Evolutionary conservation across 2,797 vertebrate species (phyloP), one percentile per base, ranked within the genome.

Genomic region (Knipowitschia caucasica): DNA sequence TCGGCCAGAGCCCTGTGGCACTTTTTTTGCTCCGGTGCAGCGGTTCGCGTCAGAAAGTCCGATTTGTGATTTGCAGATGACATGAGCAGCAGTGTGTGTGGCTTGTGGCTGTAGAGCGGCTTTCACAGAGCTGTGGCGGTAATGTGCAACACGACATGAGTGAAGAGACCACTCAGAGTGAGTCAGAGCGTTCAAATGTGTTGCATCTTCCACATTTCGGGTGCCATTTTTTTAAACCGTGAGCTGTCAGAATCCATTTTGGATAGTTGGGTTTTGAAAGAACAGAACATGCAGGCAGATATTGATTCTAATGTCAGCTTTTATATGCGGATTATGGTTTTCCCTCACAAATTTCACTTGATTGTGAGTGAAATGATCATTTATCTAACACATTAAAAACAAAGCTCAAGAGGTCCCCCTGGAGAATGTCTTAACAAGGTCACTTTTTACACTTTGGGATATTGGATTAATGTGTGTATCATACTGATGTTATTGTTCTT

Each of bases 41-140:
- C 92, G 93, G 88, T 91, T 94, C 71, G 83, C 92, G 91, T 95
- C 90, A 93, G 89, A 91, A 91, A 92, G 90, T 92, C 86, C 88
- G 87, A 92, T 93, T 93, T 92, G 88, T 92, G 94, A 94, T 94
- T 94, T 93, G 91, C 90, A 93, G 92, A 95, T 95, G 93, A 93
- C 93, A 92, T 92, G 91, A 90, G 89, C 92, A 87, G 89, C n/a
- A n/a, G n/a, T n/a, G n/a, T 89, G 90, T 90, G 88, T 91, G 79
- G 91, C 90, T 94, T 87, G 89, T 92, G 92, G 92, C 90, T 89
- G 88, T 88, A 83, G 58, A 79, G 73, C 60, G 70, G 64, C 52
- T 69, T 78, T 73, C 91, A 82, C 72, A 89, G 89, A 91, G 86
- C 85, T 57, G 78, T 89, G 89, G 80, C 82, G 67, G 86, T 88